Percentiles rank a stretch among this genome's conserved stretches.
phyloP scores from a whole-genome alignment of 2,797 vertebrate species.

The Halcyon chelicuti region DNA sequence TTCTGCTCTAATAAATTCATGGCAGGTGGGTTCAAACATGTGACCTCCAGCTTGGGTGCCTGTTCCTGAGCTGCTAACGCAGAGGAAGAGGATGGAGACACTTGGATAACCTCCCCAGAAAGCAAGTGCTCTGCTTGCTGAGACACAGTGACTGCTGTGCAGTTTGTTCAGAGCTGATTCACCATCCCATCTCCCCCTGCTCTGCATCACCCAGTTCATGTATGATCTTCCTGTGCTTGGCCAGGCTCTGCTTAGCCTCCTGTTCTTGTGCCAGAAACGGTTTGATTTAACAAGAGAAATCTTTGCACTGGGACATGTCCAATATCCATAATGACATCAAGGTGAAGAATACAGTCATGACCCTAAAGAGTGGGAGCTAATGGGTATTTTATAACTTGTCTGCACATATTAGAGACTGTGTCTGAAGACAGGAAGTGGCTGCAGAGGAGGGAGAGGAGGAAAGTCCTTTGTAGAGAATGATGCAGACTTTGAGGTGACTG shows the following conservation, averaged over 20 bases:
- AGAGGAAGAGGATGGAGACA: slow-evolving; percentile 61
- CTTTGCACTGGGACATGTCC: background rate
- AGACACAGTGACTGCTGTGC: slow-evolving; percentile 65
- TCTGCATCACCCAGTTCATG: slow-evolving; percentile 75
- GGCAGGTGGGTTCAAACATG: background rate
- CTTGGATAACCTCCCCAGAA: slow-evolving; percentile 78
- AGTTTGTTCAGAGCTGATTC: slow-evolving; percentile 79
- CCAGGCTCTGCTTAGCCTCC: slow-evolving; percentile 79
- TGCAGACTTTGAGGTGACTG: background rate
- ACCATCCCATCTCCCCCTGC: slow-evolving; percentile 70
- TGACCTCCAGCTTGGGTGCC: background rate
- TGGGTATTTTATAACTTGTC: background rate
- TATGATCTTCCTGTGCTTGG: slow-evolving; percentile 74
- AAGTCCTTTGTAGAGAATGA: background rate
- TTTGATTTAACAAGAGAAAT: background rate
- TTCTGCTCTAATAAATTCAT: slow-evolving; percentile 28
- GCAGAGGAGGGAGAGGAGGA: background rate
- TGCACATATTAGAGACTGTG: background rate
- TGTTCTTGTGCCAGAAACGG: slow-evolving; percentile 67
- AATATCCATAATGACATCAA: background rate
- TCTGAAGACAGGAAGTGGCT: background rate
- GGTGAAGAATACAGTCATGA: background rate
- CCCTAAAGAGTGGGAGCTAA: background rate
- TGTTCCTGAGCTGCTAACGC: slow-evolving; percentile 66
- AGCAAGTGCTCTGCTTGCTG: slow-evolving; percentile 71